Conservation (phyloP, 1,140 invertebrate genomes). For the Gryon sp. region DNA sequence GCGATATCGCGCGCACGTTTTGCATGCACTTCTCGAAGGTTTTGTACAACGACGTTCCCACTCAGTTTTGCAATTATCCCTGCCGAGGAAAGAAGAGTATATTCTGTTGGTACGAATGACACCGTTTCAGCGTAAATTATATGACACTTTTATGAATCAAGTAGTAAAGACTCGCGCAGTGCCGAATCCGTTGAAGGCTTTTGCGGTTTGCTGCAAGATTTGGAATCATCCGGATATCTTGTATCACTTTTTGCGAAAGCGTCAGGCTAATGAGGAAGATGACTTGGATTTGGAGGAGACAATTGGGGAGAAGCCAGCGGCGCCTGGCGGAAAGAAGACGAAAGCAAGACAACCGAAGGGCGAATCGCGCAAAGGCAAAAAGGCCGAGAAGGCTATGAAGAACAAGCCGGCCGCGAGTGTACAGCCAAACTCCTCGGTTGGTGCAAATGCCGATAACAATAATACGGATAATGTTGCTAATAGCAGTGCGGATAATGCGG, state of each 20-base stretch:
- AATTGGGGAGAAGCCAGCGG: slow-evolving; percentile 73
- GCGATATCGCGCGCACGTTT: slow-evolving; percentile 92
- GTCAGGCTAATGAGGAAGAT: slow-evolving; percentile 88
- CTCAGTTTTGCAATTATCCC: slow-evolving; percentile 89
- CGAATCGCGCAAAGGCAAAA: slow-evolving; percentile 75
- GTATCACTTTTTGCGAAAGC: slow-evolving; percentile 93
- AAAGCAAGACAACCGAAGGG: slow-evolving; percentile 75
- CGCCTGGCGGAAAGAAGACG: slow-evolving; percentile 69
- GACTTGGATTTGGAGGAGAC: slow-evolving; percentile 93
- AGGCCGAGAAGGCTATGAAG: slow-evolving; percentile 70
- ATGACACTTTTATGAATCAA: slow-evolving; percentile 95
- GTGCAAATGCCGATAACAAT: no score
- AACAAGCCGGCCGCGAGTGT: slow-evolving; percentile 85
- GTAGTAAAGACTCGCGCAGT: slow-evolving; percentile 91
- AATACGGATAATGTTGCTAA: no score
- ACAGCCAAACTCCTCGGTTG: slow-evolving; percentile 83
- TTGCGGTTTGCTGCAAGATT: slow-evolving; percentile 99
- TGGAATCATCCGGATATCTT: slow-evolving; percentile 99
- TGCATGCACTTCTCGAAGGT: slow-evolving; percentile 93
- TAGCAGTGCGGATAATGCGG: slow-evolving; percentile 66
- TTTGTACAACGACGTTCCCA: slow-evolving; percentile 96
- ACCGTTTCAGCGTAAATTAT: slow-evolving; percentile 90
- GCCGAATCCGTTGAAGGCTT: slow-evolving; percentile 97
- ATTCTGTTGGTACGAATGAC: slow-evolving; percentile 94
- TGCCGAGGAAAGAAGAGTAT: slow-evolving; percentile 95